Evolutionary conservation across 2,113 vertebrate genomes (phyloP), one percentile per base, ranked within the genome.

Genomic region (Nicator chloris): DNA sequence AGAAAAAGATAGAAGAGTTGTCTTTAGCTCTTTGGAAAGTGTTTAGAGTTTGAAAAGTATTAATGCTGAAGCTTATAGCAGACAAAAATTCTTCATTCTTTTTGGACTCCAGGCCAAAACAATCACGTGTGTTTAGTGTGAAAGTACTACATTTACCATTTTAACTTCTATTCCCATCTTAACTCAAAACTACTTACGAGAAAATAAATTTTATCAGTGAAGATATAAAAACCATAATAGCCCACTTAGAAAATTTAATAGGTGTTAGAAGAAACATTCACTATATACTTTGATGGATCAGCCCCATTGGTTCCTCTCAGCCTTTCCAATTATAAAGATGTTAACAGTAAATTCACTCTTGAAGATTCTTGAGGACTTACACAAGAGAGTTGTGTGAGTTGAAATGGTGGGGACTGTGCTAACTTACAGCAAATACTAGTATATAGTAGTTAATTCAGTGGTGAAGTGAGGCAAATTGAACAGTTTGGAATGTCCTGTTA

Each of bases 141-240:
- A 78, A 88, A 83, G 64, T 44, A 63, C 51, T 60, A 59, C 35
- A 84, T 84, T 87, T 84, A 78, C 80, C 26, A 56, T 82, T 84
- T 87, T 75, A 93, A 75, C 9, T 35, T 33, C 61, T 79, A 35
- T 82, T 83, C 33, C 24, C 49, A 68, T 73, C 57, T 64, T 81
- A 68, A 93, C 93, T 47, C 51, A 78, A 76, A 94, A 71, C 10
- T 61, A 68, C 82, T 93, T 92, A 93, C 1, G 23, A 82, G 49
- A 88, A 96, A 87, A 86, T 79, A 94, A 90, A 86, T 86, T 50
- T 64, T 86, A 84, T 64, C 77, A 82, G 20, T 3, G 15, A 84
- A 69, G 37, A 31, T 82, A 26, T 82, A 86, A 89, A 89, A 92
- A 79, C n/a, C 23, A 20, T 91, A 84, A 91, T 33, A 75, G 30